Evolutionary conservation across 35 echinoderm and acorn worm genomes (phyloP).

Genomic region (Ophioderma brevispina): DNA sequence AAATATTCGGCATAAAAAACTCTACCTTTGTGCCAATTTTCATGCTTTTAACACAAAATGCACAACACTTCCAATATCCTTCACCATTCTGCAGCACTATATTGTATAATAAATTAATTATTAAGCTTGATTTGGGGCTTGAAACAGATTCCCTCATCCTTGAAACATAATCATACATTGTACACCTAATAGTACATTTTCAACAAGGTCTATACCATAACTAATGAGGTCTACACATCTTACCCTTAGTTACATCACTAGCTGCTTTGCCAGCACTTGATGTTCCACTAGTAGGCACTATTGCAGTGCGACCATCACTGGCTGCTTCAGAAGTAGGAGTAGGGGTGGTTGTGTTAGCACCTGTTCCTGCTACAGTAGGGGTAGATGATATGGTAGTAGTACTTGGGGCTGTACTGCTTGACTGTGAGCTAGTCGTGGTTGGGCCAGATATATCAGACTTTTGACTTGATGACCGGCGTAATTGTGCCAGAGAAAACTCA

Average conservation of each 20-base stretch:
- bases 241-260: not conserved
- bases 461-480: not conserved
- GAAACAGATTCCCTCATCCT: too few species aligned
- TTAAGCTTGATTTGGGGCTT: too few species aligned
- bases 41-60: too few species aligned
- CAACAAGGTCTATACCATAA: too few species aligned
- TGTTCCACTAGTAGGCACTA: not conserved
- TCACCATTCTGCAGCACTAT: too few species aligned
- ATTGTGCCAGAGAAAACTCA: constrained; percentile 3
- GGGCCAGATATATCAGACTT: not conserved
- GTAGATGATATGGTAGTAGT: constrained; percentile 29
- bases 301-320: not conserved
- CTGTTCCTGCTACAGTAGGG: not conserved
- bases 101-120: too few species aligned
- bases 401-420: constrained; percentile 38
- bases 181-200: too few species aligned
- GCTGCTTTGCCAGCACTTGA: not conserved
- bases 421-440: not conserved
- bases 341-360: not conserved
- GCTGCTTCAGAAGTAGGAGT: not conserved
- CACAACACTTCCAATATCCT: too few species aligned
- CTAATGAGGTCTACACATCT: too few species aligned
- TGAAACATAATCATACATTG: too few species aligned
- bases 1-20: too few species aligned
- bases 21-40: too few species aligned